Evolutionary conservation across 2,797 vertebrate species (phyloP).

Genomic region (Decapterus maruadsi): DNA sequence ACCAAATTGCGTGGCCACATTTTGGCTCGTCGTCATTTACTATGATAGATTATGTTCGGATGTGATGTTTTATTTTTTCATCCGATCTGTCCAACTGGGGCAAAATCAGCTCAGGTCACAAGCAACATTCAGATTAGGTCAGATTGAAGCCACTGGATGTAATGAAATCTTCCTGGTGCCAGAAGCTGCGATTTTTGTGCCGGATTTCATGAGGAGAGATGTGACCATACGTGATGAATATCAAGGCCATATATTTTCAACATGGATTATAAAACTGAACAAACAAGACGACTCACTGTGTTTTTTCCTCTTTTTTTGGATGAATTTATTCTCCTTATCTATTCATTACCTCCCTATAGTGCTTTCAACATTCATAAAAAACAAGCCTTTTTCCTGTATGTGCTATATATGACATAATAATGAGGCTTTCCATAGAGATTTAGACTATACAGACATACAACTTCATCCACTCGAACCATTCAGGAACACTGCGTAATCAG

Average conservation of each 20-base stretch:
- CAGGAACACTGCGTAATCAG: slow-evolving; percentile 58
- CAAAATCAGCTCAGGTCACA: slow-evolving; percentile 38
- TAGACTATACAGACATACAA: slow-evolving; percentile 73
- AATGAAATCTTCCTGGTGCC: slow-evolving; percentile 46
- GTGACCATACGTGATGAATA: slow-evolving; percentile 7
- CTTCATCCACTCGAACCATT: slow-evolving; percentile 56
- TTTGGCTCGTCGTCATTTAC: background rate
- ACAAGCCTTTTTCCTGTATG: slow-evolving; percentile 63
- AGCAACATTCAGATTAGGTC: slow-evolving; percentile 58
- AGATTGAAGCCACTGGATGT: slow-evolving; percentile 47
- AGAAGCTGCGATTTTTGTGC: slow-evolving; percentile 39
- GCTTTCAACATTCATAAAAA: slow-evolving; percentile 78
- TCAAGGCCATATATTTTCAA: slow-evolving; percentile 15
- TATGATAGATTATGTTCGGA: slow-evolving; percentile 11
- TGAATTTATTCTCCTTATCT: slow-evolving; percentile 75
- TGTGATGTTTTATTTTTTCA: slow-evolving; percentile 7
- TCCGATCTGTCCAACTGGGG: slow-evolving; percentile 7
- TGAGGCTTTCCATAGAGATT: slow-evolving; percentile 73
- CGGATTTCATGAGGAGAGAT: slow-evolving; percentile 20
- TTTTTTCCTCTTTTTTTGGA: slow-evolving; percentile 32
- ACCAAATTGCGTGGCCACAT: background rate
- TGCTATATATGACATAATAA: slow-evolving; percentile 78
- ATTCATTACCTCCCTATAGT: slow-evolving; percentile 72
- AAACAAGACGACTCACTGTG: slow-evolving; percentile 8
- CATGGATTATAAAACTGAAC: slow-evolving; percentile 4